Evolutionary conservation across 2,797 vertebrate genomes (phyloP).

Genomic region (Phataginus tetradactyla): DNA sequence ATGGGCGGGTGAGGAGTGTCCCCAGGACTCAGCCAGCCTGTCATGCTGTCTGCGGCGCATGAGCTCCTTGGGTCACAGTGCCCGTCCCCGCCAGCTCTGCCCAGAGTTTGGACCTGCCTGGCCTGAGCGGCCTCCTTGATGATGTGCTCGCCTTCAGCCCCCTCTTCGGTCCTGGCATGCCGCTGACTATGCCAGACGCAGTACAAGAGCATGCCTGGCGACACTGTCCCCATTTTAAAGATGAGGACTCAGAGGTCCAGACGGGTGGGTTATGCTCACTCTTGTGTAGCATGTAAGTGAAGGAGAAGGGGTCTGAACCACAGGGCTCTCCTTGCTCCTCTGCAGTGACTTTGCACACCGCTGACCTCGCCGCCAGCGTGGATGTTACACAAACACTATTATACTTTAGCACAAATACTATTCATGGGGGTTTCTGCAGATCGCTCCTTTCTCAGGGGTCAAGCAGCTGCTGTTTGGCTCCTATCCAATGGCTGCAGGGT

Average conservation of each 20-base stretch:
- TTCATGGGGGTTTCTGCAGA: slow-evolving; percentile 20
- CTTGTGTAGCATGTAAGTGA: background rate
- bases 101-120: background rate
- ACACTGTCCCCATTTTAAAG: background rate
- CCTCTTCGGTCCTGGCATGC: background rate
- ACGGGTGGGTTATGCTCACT: background rate
- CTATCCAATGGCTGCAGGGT: background rate
- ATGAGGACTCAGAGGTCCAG: background rate
- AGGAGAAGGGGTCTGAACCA: background rate
- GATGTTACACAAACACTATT: background rate
- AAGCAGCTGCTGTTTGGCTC: slow-evolving; percentile 38
- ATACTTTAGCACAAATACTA: background rate
- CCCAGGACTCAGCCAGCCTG: background rate
- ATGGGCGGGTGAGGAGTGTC: background rate
- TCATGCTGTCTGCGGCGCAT: background rate
- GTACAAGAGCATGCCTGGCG: background rate
- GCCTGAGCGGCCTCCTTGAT: background rate
- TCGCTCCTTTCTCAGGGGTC: slow-evolving; percentile 18
- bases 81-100: background rate
- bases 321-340: background rate
- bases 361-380: background rate
- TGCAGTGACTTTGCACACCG: background rate
- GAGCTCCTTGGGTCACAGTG: background rate
- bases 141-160: fast-evolving
- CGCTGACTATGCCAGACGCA: background rate